These are phyloP conservation scores for Panagrolaimus sp. DNA, from an alignment of 1,140 invertebrate genomes.

Conservation along the genomic window DNA sequence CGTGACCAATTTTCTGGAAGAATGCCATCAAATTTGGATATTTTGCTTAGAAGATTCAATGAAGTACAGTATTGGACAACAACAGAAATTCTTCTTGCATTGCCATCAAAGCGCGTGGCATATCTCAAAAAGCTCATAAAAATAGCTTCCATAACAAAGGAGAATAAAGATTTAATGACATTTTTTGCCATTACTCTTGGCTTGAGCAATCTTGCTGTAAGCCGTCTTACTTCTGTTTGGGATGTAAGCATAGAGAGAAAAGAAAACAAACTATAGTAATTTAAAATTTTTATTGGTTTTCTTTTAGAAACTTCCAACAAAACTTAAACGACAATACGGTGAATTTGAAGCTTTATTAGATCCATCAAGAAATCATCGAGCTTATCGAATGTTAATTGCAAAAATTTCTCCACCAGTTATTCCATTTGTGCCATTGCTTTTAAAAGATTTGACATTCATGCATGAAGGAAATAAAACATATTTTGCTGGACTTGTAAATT, in stretches of 20 bases:
- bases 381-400: conserved; percentile 70
- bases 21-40: conserved; percentile 75
- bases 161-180: conserved; percentile 75
- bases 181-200: conserved; percentile 82
- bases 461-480: conserved; percentile 83
- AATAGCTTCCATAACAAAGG: conserved; percentile 71
- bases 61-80: conserved; percentile 80
- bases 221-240: conserved; percentile 74
- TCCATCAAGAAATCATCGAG: conserved; percentile 75
- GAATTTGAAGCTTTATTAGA: conserved; percentile 78
- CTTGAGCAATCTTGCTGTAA: conserved; percentile 74
- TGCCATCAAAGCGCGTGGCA: conserved; percentile 66
- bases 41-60: conserved; percentile 75
- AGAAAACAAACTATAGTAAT: too few species aligned
- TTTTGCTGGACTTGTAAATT: conserved; percentile 73
- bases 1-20: conserved; percentile 70
- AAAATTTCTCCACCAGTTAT: conserved; percentile 75
- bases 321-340: conserved; percentile 72
- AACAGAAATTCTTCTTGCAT: conserved; percentile 72
- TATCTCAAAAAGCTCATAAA: conserved; percentile 78
- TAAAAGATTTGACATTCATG: conserved; percentile 82
- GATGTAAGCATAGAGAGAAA: conserved; percentile 61
- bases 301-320: conserved; percentile 69
- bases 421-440: conserved; percentile 76
- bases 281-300: not conserved